Base-by-base conservation (phyloP, 2,113 vertebrate species). In the Nycticryphes semicollaris region DNA sequence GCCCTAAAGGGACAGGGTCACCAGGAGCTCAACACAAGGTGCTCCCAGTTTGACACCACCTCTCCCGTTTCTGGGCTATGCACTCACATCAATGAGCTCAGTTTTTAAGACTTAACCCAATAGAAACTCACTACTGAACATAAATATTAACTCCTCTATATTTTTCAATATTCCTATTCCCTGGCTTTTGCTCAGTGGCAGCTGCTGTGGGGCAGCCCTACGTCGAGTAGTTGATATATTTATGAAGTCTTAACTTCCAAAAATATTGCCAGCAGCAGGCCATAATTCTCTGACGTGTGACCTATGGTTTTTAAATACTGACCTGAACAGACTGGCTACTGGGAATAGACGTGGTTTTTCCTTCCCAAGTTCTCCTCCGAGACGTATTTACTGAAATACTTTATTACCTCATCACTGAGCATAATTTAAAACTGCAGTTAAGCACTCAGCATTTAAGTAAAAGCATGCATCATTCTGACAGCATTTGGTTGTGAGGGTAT, bases 301-400 rank as follows among this genome's bases (percentile, higher is more conserved):
- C 94, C 89, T 96, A 68, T 23, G 68, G 66, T 90, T 96, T 97
- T 97, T 90, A 96, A 96, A 96, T 35, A 90, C 73, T 96, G 97
- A 98, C 96, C 97, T 91, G 83, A 97, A 95, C 79, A 91, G 56
- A 69, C 89, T 51, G 79, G 93, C 89, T 96, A 97, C 93, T 85
- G 96, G 92, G 94, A 97, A 97, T 96, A 80, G 30, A 77, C 84
- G 87, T 62, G 67, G 4, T 87, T 93, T 94, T 93, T 94, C 96
- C 74, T 87, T 82, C 81, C 77, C 94, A 96, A 96, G 69, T 82
- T 97, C 95, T 97, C 98, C 94, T 96, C 77, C 22, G 97, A 98
- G 97, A 98, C 75, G 9, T 96, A 96, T 97, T 97, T 97, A 97
- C 89, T 97, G 96, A 97, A 98, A 98, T 97, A 96, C 77, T 98